Evolutionary conservation across 2,888 invertebrate species (phyloP).

Genomic region (Drosophila phalerata): DNA sequence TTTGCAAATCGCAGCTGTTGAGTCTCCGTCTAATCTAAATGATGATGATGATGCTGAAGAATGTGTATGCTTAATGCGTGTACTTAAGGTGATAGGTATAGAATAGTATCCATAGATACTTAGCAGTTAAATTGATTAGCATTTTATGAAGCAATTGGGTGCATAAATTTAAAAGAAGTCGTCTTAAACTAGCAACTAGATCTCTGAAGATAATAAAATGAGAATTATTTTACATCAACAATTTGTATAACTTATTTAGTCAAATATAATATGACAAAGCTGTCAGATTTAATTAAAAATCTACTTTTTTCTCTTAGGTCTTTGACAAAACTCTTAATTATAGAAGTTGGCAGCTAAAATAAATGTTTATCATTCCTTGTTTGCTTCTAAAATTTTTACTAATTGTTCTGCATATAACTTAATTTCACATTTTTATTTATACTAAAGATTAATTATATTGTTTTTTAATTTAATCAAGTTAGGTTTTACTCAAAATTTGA

Average conservation of each 20-base stretch:
- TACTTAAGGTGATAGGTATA: slow-evolving; percentile 11
- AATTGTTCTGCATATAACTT: background rate
- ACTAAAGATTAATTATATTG: background rate
- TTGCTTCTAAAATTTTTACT: background rate
- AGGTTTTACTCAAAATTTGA: background rate
- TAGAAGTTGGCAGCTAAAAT: background rate
- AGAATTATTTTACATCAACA: background rate
- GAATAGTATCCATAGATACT: background rate
- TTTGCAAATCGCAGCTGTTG: slow-evolving; percentile 18
- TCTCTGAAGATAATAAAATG: background rate
- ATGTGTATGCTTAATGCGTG: slow-evolving; percentile 11
- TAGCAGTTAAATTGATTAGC: background rate
- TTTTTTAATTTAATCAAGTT: background rate
- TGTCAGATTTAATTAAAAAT: background rate
- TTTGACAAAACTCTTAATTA: too few relatives aligned
- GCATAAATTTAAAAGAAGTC: background rate
- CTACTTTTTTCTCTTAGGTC: too few relatives aligned
- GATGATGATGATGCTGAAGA: slow-evolving; percentile 16
- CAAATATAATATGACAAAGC: background rate
- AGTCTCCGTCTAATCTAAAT: slow-evolving; percentile 24
- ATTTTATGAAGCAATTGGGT: background rate
- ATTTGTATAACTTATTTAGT: background rate
- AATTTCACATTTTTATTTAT: background rate
- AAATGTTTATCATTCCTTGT: background rate
- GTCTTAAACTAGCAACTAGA: background rate